Evolutionary conservation across 2,888 invertebrate species (phyloP).

Genomic region (Apocheima hispidaria): DNA sequence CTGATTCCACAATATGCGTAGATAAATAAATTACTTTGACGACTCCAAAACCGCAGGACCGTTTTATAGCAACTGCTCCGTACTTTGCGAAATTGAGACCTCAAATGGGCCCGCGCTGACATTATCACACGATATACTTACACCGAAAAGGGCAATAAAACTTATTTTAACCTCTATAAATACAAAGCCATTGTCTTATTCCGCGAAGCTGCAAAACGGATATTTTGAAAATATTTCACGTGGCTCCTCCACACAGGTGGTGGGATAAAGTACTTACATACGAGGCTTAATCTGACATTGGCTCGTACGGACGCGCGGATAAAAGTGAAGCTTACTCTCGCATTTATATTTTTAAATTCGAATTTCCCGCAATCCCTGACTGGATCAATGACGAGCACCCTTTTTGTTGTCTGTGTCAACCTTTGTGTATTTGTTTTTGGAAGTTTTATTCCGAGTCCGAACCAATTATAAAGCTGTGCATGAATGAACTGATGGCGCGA

Average conservation of each 20-base stretch:
- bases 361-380: slow-evolving; percentile 37
- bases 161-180: slow-evolving; percentile 20
- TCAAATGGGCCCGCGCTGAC: slow-evolving; percentile 25
- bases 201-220: slow-evolving; percentile 37
- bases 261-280: slow-evolving; percentile 61
- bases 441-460: slow-evolving; percentile 16
- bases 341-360: slow-evolving; percentile 43
- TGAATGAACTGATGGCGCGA: slow-evolving; percentile 18
- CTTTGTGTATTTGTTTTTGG: slow-evolving; percentile 20
- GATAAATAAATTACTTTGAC: slow-evolving; percentile 28
- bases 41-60: slow-evolving; percentile 26
- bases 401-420: slow-evolving; percentile 28
- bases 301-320: slow-evolving; percentile 53
- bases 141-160: slow-evolving; percentile 22
- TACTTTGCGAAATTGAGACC: slow-evolving; percentile 25
- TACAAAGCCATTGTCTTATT: slow-evolving; percentile 24
- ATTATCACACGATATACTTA: slow-evolving; percentile 26
- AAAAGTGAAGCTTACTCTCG: slow-evolving; percentile 44
- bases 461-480: slow-evolving; percentile 24
- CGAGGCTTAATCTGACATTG: slow-evolving; percentile 64
- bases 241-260: slow-evolving; percentile 59
- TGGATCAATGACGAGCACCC: slow-evolving; percentile 33
- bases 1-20: slow-evolving; percentile 23
- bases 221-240: slow-evolving; percentile 51
- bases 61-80: slow-evolving; percentile 29